phyloP scores from a whole-genome alignment of 2,888 invertebrate species.

The Ectropis crepuscularia region DNA sequence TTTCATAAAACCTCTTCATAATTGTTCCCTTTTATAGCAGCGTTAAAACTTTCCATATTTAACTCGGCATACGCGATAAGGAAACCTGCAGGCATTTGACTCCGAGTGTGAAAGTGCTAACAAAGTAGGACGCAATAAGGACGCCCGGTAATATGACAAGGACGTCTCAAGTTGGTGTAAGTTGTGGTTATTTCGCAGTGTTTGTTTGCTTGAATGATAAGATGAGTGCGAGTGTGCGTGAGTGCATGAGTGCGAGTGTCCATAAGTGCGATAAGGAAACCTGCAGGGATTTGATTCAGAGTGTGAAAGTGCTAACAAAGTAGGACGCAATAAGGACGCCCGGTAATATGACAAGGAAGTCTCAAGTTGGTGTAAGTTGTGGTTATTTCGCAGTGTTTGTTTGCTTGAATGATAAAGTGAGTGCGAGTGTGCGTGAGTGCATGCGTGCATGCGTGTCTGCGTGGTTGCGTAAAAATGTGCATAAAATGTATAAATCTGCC shows the following conservation, averaged over 20 bases:
- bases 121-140: neutral
- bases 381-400: too few species aligned
- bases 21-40: slow-evolving; percentile 8
- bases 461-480: too few species aligned
- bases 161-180: neutral
- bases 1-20: slow-evolving; percentile 14
- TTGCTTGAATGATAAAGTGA: too few species aligned
- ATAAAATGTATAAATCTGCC: too few species aligned
- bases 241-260: too few species aligned
- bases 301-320: slow-evolving; percentile 2
- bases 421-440: too few species aligned
- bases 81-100: slow-evolving; percentile 10
- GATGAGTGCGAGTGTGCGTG: too few species aligned
- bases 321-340: neutral
- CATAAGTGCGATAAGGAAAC: slow-evolving; percentile 12
- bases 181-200: too few species aligned
- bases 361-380: too few species aligned
- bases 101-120: neutral
- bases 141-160: neutral
- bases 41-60: slow-evolving; percentile 22
- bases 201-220: too few species aligned
- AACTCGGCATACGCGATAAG: slow-evolving; percentile 12
- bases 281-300: neutral
- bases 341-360: neutral
- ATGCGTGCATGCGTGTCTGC: too few species aligned